These are phyloP conservation scores for Mythimna vitellina DNA, from an alignment of 2,888 invertebrate species.

Conservation along the genomic window DNA sequence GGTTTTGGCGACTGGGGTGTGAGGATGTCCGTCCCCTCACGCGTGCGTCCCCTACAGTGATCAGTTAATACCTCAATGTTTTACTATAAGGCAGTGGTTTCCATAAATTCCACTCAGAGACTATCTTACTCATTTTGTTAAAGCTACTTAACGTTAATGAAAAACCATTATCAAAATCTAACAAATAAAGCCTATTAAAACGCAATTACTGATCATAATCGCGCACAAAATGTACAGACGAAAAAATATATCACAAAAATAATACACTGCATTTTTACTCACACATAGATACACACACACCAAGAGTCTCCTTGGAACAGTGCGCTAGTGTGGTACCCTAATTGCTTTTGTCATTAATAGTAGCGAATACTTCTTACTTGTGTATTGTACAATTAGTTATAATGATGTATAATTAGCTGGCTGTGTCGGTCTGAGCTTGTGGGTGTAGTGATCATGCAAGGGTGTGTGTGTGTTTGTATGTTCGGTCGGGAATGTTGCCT, in stretches of 20 bases:
- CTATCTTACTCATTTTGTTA: too few species aligned
- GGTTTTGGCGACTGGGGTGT: too few species aligned
- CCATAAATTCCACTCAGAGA: too few species aligned
- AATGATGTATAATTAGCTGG: constrained; percentile 88
- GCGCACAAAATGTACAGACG: constrained; percentile 34
- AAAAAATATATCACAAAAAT: constrained; percentile 55
- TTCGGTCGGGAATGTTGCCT: constrained; percentile 56
- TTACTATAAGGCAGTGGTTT: too few species aligned
- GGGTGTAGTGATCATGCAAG: constrained; percentile 45
- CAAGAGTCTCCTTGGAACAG: constrained; percentile 61
- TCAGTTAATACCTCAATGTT: not conserved
- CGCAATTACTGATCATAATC: constrained; percentile 52
- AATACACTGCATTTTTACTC: constrained; percentile 48
- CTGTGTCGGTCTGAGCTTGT: constrained; percentile 69
- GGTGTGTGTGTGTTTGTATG: constrained; percentile 41
- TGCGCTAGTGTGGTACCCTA: constrained; percentile 83
- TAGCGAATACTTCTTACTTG: constrained; percentile 89
- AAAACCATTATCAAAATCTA: constrained; percentile 20
- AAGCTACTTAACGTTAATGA: too few species aligned
- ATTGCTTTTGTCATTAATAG: constrained; percentile 91
- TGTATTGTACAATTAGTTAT: constrained; percentile 89
- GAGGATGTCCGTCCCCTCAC: too few species aligned
- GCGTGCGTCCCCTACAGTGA: not conserved
- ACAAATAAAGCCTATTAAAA: constrained; percentile 42
- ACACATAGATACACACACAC: constrained; percentile 38